These are phyloP conservation scores for Montipora foliosa DNA, from an alignment of 64 coral and sea anemone species.

Conservation along the genomic window DNA sequence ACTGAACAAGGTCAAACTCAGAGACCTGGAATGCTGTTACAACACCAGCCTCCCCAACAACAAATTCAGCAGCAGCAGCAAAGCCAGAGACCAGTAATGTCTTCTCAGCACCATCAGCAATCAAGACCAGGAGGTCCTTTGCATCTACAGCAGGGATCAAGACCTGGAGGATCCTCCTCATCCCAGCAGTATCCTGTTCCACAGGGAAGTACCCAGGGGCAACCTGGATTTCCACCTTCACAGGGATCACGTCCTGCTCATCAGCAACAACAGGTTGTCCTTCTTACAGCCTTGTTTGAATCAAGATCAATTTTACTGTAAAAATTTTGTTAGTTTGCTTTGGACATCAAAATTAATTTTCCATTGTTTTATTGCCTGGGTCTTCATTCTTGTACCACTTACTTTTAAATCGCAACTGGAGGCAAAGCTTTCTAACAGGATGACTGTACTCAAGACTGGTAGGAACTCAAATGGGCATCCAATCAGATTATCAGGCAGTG, in stretches of 20 bases:
- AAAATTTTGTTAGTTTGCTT: too few species aligned
- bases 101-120: constrained; percentile 17
- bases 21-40: neutral
- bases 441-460: too few species aligned
- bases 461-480: too few species aligned
- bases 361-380: too few species aligned
- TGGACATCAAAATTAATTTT: too few species aligned
- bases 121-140: constrained; percentile 26
- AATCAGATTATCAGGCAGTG: too few species aligned
- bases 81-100: neutral
- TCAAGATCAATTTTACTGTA: too few species aligned
- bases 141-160: constrained; percentile 8
- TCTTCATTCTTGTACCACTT: neutral
- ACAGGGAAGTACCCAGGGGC: neutral
- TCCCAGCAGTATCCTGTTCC: neutral
- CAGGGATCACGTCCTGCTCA: constrained; percentile 1
- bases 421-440: too few species aligned
- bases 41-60: neutral
- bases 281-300: neutral
- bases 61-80: neutral
- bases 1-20: neutral
- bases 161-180: neutral
- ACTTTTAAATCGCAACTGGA: neutral
- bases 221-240: neutral
- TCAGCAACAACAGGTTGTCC: constrained; percentile 49